Percentiles rank a stretch among this genome's conserved stretches.
These are phyloP conservation scores for Odontocerum albicorne DNA, from an alignment of 2,888 invertebrate species.

Conservation along the genomic window DNA sequence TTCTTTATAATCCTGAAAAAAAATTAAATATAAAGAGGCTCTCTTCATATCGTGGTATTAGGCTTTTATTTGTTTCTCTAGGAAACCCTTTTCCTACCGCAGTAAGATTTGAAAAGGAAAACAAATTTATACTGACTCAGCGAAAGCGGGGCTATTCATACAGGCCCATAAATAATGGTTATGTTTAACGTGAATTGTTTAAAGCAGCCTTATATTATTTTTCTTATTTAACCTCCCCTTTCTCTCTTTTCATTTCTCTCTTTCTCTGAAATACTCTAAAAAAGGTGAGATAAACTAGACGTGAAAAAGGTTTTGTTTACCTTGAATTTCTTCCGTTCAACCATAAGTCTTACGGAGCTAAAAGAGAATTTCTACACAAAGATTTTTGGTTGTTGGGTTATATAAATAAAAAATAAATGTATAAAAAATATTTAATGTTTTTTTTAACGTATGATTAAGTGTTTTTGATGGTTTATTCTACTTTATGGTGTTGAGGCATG, in stretches of 20 bases:
- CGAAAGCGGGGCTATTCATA: constrained; percentile 11
- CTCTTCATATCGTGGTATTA: no score
- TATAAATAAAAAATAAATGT: no score
- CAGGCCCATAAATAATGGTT: constrained; percentile 30
- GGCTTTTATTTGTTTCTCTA: no score
- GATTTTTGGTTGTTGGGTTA: no score
- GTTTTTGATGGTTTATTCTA: no score
- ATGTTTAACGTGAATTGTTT: constrained; percentile 34
- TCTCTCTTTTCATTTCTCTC: no score
- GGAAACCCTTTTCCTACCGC: neutral
- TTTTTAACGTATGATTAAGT: no score
- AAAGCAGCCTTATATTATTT: constrained; percentile 26
- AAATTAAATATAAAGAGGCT: no score
- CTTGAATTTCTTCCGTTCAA: neutral
- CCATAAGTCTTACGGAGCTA: neutral
- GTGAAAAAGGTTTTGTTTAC: neutral
- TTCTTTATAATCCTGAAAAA: no score
- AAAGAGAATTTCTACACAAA: neutral
- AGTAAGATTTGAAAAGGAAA: constrained; percentile 27
- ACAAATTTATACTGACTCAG: constrained; percentile 27
- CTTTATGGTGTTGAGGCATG: no score
- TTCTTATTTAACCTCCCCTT: constrained; percentile 23
- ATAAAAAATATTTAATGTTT: no score
- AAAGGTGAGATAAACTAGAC: constrained; percentile 11
- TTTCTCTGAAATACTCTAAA: neutral